Conservation (phyloP, 2,113 vertebrate species). For the Vanacampus margaritifer region DNA sequence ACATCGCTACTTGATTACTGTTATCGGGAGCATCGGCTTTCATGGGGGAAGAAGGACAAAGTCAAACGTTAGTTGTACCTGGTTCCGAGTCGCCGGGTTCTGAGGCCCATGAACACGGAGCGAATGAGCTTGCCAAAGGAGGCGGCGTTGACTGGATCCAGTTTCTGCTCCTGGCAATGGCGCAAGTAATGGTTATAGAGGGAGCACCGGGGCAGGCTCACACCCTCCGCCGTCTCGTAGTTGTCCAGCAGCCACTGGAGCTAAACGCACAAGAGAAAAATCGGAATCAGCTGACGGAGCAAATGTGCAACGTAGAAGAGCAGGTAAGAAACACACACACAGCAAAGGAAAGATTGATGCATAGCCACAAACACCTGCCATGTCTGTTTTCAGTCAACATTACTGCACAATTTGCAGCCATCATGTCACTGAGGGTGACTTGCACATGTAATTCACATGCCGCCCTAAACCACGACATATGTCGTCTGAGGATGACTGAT, state of each 20-base stretch:
- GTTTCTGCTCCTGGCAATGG: constrained; percentile 97
- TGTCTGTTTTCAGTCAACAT: background rate
- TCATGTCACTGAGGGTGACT: background rate
- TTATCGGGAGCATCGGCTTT: constrained; percentile 39
- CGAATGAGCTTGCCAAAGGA: constrained; percentile 98
- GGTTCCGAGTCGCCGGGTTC: constrained; percentile 91
- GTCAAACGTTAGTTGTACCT: constrained; percentile 71
- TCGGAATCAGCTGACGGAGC: constrained; percentile 18
- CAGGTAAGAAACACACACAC: constrained; percentile 12
- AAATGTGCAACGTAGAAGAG: constrained; percentile 22
- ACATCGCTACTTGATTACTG: constrained; percentile 42
- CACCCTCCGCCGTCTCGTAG: constrained; percentile 93
- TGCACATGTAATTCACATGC: too few relatives aligned
- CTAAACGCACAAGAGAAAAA: constrained; percentile 67
- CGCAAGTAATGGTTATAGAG: constrained; percentile 95
- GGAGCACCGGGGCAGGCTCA: constrained; percentile 91
- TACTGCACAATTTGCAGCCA: background rate
- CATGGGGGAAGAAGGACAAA: background rate
- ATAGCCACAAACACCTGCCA: background rate
- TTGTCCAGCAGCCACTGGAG: constrained; percentile 97
- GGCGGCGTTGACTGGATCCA: constrained; percentile 94
- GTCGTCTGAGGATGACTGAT: too few relatives aligned
- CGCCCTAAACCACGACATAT: too few relatives aligned
- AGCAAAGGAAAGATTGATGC: background rate
- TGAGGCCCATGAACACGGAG: constrained; percentile 95